Evolutionary conservation across 2,113 vertebrate genomes (phyloP).

Genomic region (Ptilorrhoa leucosticta): DNA sequence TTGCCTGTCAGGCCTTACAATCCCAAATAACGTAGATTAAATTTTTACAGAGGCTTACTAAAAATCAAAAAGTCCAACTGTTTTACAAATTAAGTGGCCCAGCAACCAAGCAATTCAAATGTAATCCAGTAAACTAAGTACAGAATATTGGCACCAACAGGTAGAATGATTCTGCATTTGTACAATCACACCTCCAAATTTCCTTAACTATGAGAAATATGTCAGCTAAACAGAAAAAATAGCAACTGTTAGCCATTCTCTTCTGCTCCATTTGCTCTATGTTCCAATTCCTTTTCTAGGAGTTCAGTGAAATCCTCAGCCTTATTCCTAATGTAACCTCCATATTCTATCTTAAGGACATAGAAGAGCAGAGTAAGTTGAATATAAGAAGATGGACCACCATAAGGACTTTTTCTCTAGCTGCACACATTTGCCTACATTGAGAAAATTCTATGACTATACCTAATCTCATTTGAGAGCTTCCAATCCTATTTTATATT

Average conservation of each 20-base stretch:
- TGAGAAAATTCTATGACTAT: background rate
- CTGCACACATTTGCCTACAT: background rate
- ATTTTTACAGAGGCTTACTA: background rate
- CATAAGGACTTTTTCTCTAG: background rate
- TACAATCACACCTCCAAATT: background rate
- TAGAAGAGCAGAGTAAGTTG: background rate
- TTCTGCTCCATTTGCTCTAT: background rate
- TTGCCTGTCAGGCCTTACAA: background rate
- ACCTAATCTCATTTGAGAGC: background rate
- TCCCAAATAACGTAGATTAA: background rate
- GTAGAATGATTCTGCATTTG: background rate
- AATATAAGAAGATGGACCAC: background rate
- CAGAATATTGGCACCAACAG: background rate
- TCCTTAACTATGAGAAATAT: background rate
- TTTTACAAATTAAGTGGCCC: background rate
- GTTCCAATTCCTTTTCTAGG: background rate
- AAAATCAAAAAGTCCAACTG: background rate
- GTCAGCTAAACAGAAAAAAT: background rate
- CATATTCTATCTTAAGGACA: background rate
- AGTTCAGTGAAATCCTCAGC: background rate
- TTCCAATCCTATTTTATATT: background rate
- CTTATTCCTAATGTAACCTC: background rate
- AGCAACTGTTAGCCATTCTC: background rate
- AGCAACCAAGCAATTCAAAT: background rate
- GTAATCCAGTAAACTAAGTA: background rate